Base-by-base conservation (phyloP, 2,797 vertebrate genomes). In the Channa striata region DNA sequence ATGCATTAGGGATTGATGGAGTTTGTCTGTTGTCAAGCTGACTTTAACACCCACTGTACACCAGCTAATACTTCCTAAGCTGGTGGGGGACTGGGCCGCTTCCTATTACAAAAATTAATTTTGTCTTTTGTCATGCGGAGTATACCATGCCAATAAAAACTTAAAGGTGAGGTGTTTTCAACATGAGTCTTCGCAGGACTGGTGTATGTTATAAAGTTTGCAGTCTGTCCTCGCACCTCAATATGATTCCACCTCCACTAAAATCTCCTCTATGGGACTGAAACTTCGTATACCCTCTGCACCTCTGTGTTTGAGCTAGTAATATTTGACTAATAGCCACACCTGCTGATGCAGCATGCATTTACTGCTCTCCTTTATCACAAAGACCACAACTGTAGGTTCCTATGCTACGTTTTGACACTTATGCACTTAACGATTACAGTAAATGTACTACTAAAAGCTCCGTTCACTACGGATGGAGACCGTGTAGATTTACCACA, bases 1-100 rank as follows among this genome's bases (percentile, higher is more conserved):
- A 74, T 83, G 78, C 81, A 87, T 84, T 79, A 79, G 62, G 84
- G 83, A 74, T 64, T 81, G 89, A 90, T 83, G 82, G 78, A 78
- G 81, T 80, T 81, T 66, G 71, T 56, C 50, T 72, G 63, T 77
- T 84, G 62, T 83, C 59, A 60, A 46, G 70, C 57, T 74, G 77
- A 80, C 64, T 82, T 77, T 66, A 80, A 78, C 59, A 72, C 76
- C 36, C 72, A 16, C 43, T 3, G 53, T 57, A 67, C 48, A 25
- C 49, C 6, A 14, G 14, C 57, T 71, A 65, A 68, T 44, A 36
- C 65, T 62, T 53, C 17, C 47, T 16, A 54, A 59, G 61, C 73
- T 14, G 30, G 21, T 14, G 33, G 43, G 40, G 44, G 59, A 65
- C 33, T 47, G 56, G 8, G 5, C 11, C 11, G 6, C 23, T 19